Base-by-base conservation (phyloP, 92 coral and sea anemone species). In the Plumapathes pennacea region DNA sequence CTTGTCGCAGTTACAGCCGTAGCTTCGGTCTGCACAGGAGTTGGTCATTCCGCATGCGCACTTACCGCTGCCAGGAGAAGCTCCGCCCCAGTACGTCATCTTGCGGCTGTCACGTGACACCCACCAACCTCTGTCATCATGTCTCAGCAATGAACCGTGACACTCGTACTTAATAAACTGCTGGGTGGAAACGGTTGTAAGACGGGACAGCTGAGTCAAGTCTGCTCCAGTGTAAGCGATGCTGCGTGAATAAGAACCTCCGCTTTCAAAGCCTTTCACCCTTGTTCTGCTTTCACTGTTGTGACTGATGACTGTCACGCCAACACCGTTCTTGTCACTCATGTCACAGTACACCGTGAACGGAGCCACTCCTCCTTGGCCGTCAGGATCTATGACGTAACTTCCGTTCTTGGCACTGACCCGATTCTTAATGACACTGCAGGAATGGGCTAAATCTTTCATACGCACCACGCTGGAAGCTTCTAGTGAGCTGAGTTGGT, bases 31-130 rank as follows among this genome's bases (percentile, higher is more conserved):
- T 22, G 34, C 85, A 17, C 85, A 78, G 2, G 82, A 37, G 30
- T 42, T 60, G 32, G 84, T 77, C 72, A 68, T 70, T 58, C 78
- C 79, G 56, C 84, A 77, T 60, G 78, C 79, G 77, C 84, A 77
- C 64, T 77, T 69, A 17, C 49, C 49, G 29, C 71, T 64, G 2
- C 25, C 71, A 5, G 60, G 54, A 22, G 69, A 34, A 12, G 71
- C 71, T 10, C 71, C 71, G 0, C 60, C 71, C 71, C 60, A 64
- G 39, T 48, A 48, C 28, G 37, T 36, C 71, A 64, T 64, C 49
- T 22, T 37, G 10, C 28, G 2, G 5, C 38, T 49, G 20, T 50
- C 71, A 25, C 60, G 71, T 34, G 71, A 64, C 22, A 64, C 71
- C 71, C 71, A 64, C 71, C 71, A 64, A 27, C 29, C 23, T 31